Percentiles rank a stretch among this genome's conserved stretches.
phyloP scores from a whole-genome alignment of 2,113 vertebrate species.

The Vidua chalybeata region DNA sequence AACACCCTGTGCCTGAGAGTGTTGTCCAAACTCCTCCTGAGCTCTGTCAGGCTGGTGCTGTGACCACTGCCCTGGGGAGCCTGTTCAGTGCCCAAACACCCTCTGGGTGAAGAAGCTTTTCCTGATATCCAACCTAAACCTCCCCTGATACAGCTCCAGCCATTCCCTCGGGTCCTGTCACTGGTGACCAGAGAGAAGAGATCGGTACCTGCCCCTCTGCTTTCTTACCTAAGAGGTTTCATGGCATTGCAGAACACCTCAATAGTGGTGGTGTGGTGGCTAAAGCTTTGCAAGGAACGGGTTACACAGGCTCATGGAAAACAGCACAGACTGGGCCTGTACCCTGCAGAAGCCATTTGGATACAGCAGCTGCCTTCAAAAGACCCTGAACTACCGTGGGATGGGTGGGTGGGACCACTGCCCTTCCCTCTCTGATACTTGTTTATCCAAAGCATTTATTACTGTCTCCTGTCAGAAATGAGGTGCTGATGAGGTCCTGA shows the following conservation, averaged over 20 bases:
- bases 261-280: accelerated
- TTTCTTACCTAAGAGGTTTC: neutral
- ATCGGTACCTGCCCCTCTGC: neutral
- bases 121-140: neutral
- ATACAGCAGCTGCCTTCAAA: neutral
- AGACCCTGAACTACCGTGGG: neutral
- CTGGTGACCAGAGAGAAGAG: neutral
- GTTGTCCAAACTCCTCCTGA: neutral
- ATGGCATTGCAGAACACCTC: neutral
- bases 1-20: neutral
- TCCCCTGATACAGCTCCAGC: neutral
- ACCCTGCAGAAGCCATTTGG: accelerated
- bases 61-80: neutral
- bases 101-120: neutral
- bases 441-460: neutral
- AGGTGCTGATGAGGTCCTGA: neutral
- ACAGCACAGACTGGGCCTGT: neutral
- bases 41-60: neutral
- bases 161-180: neutral
- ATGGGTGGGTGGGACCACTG: neutral
- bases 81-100: neutral
- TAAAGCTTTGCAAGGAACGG: neutral
- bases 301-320: neutral
- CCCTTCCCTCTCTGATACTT: neutral
- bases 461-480: neutral